These are phyloP conservation scores for Heterocephalus glaber DNA, from an alignment of 2,113 vertebrate species.

Conservation along the genomic window DNA sequence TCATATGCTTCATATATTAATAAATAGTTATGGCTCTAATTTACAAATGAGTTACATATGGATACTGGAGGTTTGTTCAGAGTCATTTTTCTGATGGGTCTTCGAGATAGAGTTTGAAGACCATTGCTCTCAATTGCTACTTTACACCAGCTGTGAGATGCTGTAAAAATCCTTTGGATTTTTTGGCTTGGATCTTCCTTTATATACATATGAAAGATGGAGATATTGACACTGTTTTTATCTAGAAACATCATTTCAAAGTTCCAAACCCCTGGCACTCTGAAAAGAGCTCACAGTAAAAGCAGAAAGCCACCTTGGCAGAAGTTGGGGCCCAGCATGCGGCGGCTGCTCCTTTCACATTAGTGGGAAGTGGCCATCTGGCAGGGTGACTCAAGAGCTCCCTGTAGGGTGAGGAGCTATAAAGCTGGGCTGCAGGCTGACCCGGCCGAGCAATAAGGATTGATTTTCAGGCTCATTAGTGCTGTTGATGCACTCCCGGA, in stretches of 20 bases:
- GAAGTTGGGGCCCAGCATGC: background rate
- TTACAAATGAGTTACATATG: background rate
- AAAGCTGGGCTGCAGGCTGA: background rate
- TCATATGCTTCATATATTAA: background rate
- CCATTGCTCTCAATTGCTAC: background rate
- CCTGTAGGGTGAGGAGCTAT: background rate
- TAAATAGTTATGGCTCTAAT: background rate
- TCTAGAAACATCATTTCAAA: constrained; percentile 8
- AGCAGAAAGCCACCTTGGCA: background rate
- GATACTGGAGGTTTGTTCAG: background rate
- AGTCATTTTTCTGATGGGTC: background rate
- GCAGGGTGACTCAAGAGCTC: background rate
- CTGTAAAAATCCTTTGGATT: background rate
- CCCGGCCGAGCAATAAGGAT: background rate
- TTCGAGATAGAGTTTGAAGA: background rate
- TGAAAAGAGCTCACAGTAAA: background rate
- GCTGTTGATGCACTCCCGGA: background rate
- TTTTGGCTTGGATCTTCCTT: background rate
- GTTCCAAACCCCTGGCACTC: background rate
- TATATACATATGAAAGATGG: background rate
- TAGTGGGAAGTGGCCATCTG: background rate
- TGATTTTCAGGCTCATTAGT: constrained; percentile 50
- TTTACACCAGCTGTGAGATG: background rate
- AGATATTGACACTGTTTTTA: background rate
- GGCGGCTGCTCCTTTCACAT: background rate